Evolutionary conservation across 2,888 invertebrate species (phyloP).

Genomic region (Tiliacea aurago): DNA sequence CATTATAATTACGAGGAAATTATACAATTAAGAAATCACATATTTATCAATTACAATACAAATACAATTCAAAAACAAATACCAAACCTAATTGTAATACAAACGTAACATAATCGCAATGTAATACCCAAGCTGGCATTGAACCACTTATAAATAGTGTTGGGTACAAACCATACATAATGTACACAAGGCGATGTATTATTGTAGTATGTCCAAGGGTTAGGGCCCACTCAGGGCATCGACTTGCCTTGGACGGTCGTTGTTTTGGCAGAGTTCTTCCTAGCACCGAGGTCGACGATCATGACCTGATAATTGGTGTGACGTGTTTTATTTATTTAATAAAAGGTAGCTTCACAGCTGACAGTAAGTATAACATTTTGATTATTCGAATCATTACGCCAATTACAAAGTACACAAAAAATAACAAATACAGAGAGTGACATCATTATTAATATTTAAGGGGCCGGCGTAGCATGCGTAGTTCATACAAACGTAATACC

Average conservation of each 20-base stretch:
- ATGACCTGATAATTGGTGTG: constrained; percentile 42
- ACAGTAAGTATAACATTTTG: too few species aligned
- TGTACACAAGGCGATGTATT: constrained; percentile 45
- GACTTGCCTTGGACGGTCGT: constrained; percentile 43
- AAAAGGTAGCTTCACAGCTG: too few species aligned
- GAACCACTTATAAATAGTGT: constrained; percentile 49
- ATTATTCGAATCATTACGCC: too few species aligned
- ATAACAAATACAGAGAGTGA: too few species aligned
- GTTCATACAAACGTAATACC: too few species aligned
- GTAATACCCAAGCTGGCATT: constrained; percentile 46
- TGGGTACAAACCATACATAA: background rate
- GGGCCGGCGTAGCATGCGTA: too few species aligned
- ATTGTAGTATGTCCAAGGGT: constrained; percentile 25
- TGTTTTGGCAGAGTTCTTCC: constrained; percentile 49
- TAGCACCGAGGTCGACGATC: constrained; percentile 24
- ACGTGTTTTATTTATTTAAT: too few species aligned
- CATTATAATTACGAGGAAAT: too few species aligned
- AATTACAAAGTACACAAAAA: too few species aligned
- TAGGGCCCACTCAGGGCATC: constrained; percentile 43
- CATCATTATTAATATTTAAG: too few species aligned
- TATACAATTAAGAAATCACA: too few species aligned
- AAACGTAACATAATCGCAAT: background rate
- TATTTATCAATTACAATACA: too few species aligned
- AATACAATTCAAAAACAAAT: constrained; percentile 1
- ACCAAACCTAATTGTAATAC: background rate